phyloP scores from a whole-genome alignment of 2,888 invertebrate genomes.

The Theretra japonica region DNA sequence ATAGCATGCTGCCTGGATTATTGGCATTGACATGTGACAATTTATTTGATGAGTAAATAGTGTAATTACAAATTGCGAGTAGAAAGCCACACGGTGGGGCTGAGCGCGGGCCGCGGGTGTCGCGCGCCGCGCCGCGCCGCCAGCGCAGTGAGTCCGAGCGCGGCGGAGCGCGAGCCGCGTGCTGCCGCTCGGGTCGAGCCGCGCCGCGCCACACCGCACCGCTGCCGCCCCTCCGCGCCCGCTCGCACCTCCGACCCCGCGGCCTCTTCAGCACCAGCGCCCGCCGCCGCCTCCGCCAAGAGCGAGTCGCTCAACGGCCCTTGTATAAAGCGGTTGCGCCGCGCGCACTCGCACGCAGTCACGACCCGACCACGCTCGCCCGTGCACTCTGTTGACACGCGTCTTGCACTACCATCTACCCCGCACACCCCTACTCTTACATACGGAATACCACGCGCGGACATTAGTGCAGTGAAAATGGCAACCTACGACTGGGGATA shows the following conservation, averaged over 20 bases:
- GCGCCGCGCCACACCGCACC: constrained; percentile 34
- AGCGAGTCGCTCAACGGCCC: constrained; percentile 53
- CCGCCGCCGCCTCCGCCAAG: constrained; percentile 55
- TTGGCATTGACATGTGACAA: constrained; percentile 36
- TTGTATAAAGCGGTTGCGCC: constrained; percentile 72
- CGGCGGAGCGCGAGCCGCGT: constrained; percentile 62
- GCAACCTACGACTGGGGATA: constrained; percentile 85
- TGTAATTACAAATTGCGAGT: constrained; percentile 64
- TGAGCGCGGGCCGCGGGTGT: constrained; percentile 41
- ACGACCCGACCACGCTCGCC: constrained; percentile 72
- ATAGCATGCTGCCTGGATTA: constrained; percentile 19
- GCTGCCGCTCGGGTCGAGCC: constrained; percentile 49
- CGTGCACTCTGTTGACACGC: constrained; percentile 70
- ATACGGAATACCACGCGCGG: constrained; percentile 45
- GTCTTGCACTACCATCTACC: constrained; percentile 51
- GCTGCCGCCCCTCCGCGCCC: background rate
- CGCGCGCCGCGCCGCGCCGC: constrained; percentile 48
- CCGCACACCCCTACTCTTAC: constrained; percentile 39
- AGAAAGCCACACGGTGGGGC: constrained; percentile 62
- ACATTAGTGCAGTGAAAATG: constrained; percentile 63
- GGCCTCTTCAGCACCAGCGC: constrained; percentile 48
- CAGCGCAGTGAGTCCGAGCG: constrained; percentile 55
- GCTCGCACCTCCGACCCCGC: constrained; percentile 38
- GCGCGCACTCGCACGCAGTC: constrained; percentile 76
- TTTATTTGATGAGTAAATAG: constrained; percentile 59